Evolutionary conservation across 2,888 invertebrate species (phyloP).

Genomic region (Macropis europaea): DNA sequence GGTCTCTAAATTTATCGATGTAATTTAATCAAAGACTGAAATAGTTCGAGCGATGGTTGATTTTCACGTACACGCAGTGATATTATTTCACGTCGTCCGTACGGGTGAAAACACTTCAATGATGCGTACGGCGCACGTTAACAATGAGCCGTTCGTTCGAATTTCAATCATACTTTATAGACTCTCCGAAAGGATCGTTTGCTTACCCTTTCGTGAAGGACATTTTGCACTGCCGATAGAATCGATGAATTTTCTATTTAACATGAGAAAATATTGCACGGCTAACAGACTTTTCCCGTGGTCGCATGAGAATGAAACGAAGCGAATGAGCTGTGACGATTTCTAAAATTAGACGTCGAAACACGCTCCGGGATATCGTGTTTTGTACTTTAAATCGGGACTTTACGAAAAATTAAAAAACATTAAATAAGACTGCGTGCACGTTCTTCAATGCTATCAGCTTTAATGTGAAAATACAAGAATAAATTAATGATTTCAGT

Average conservation of each 20-base stretch:
- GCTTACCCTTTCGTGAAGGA: constrained; percentile 46
- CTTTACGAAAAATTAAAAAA: background rate
- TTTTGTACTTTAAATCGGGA: constrained; percentile 7
- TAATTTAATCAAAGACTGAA: constrained; percentile 50
- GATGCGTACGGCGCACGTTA: background rate
- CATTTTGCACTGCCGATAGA: constrained; percentile 27
- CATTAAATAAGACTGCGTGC: background rate
- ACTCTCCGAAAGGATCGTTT: background rate
- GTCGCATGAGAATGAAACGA: constrained; percentile 23
- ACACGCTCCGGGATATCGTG: background rate
- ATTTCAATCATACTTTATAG: background rate
- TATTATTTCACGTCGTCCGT: background rate
- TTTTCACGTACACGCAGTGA: background rate
- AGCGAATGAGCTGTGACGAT: constrained; percentile 41
- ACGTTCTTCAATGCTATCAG: no score
- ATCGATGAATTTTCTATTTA: constrained; percentile 17
- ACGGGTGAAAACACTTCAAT: background rate
- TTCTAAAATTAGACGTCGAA: constrained; percentile 61
- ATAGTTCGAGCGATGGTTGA: constrained; percentile 33
- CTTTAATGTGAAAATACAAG: no score
- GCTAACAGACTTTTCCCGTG: constrained; percentile 25
- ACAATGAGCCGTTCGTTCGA: background rate
- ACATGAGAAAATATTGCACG: no score
- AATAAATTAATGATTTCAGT: no score
- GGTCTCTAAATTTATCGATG: constrained; percentile 50